phyloP scores from a whole-genome alignment of 2,797 vertebrate species.

The Rhadinocentrus ornatus region DNA sequence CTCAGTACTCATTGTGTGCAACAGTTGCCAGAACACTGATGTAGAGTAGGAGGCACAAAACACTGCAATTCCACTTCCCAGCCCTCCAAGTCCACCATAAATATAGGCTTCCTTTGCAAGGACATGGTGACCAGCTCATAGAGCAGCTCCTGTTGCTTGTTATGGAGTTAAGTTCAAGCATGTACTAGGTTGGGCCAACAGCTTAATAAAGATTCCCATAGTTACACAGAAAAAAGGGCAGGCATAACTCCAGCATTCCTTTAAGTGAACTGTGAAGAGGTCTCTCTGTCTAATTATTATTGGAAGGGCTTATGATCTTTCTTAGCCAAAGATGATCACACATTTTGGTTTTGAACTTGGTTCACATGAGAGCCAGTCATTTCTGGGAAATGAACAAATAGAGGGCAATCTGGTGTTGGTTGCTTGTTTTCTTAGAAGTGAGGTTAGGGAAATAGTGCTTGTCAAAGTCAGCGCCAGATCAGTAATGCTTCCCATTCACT shows the following conservation, averaged over 20 bases:
- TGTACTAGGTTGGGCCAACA: slow-evolving; percentile 26
- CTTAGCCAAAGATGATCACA: slow-evolving; percentile 57
- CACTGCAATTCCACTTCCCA: slow-evolving; percentile 58
- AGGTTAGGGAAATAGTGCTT: slow-evolving; percentile 21
- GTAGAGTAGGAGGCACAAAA: slow-evolving; percentile 62
- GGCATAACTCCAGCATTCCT: slow-evolving; percentile 45
- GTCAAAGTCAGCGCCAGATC: slow-evolving; percentile 30
- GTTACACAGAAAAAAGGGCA: slow-evolving; percentile 27
- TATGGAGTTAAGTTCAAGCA: slow-evolving; percentile 40
- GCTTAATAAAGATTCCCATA: slow-evolving; percentile 29
- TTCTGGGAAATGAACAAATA: slow-evolving; percentile 56
- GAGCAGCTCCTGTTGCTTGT: slow-evolving; percentile 51
- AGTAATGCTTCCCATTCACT: slow-evolving; percentile 19
- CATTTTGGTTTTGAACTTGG: slow-evolving; percentile 49
- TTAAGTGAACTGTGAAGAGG: slow-evolving; percentile 43
- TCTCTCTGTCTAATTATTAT: slow-evolving; percentile 59
- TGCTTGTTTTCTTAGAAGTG: slow-evolving; percentile 48
- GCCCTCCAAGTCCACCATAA: slow-evolving; percentile 46
- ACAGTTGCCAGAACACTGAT: slow-evolving; percentile 68
- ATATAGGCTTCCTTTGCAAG: slow-evolving; percentile 36
- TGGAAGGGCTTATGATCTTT: slow-evolving; percentile 49
- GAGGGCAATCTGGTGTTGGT: slow-evolving; percentile 18
- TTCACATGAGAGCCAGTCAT: slow-evolving; percentile 37
- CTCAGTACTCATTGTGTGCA: slow-evolving; percentile 71
- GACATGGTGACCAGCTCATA: slow-evolving; percentile 47